Conservation (phyloP, 2,797 vertebrate genomes). For the Falco biarmicus region DNA sequence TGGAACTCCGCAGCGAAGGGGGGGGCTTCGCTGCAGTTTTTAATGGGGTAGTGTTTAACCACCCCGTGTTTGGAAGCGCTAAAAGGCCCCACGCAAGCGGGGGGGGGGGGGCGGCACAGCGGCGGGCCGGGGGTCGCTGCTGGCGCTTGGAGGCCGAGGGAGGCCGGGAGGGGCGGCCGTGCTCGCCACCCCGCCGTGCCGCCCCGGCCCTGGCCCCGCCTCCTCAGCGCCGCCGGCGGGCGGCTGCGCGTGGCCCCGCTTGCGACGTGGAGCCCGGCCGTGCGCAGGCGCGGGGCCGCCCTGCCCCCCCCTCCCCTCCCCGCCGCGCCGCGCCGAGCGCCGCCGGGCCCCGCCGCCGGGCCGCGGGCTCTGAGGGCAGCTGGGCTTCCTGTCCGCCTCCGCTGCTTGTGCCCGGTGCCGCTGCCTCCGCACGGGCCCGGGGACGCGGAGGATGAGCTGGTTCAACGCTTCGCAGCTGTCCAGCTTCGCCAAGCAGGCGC, state of each 20-base stretch:
- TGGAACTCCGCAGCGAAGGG: no score
- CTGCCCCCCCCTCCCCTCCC: no score
- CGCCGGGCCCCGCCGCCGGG: neutral
- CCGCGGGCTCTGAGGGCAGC: no score
- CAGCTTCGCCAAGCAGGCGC: slow-evolving; percentile 97
- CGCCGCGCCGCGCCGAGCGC: no score
- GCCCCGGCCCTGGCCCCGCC: neutral
- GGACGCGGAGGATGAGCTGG: slow-evolving; percentile 88
- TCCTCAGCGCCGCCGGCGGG: neutral
- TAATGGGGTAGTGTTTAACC: neutral
- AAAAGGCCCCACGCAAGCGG: fast-evolving
- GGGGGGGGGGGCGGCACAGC: no score
- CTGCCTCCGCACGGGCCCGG: neutral
- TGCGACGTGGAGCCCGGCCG: slow-evolving; percentile 37
- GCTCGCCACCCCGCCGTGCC: no score
- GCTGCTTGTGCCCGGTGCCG: neutral
- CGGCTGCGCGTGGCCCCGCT: neutral
- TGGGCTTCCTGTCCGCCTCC: no score
- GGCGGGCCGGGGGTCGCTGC: no score
- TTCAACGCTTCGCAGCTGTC: slow-evolving; percentile 97
- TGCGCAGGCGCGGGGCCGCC: neutral
- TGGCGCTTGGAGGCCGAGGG: neutral
- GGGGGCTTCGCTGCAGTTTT: neutral
- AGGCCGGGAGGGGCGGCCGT: neutral
- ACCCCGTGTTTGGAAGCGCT: fast-evolving